Evolutionary conservation across 2,888 invertebrate genomes (phyloP).

Genomic region (Melanchra persicariae): DNA sequence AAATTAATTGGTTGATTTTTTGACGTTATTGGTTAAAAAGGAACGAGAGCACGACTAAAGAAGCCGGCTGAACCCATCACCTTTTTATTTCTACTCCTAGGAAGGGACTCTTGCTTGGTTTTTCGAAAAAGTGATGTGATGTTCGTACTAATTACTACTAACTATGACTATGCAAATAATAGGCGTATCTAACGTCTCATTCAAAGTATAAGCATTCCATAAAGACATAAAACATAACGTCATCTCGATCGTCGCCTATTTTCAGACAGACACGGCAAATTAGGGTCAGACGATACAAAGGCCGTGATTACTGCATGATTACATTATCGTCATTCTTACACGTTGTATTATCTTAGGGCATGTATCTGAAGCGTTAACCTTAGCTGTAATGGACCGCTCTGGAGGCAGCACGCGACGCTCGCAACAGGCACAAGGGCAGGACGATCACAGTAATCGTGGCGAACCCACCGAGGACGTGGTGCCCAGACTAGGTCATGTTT

Average conservation of each 20-base stretch:
- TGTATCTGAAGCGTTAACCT: conserved; percentile 76
- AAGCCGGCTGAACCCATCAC: neutral
- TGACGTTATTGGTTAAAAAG: neutral
- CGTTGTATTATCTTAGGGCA: conserved; percentile 69
- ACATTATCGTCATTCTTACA: conserved; percentile 59
- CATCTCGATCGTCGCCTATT: conserved; percentile 14
- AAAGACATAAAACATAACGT: neutral
- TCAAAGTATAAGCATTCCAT: neutral
- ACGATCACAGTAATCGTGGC: conserved; percentile 74
- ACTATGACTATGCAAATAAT: neutral
- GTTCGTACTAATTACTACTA: neutral
- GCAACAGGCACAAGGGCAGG: conserved; percentile 82
- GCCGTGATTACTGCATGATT: conserved; percentile 57
- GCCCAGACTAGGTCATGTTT: conserved; percentile 64
- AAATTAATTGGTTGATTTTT: neutral
- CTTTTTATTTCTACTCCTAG: neutral
- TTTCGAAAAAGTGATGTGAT: neutral
- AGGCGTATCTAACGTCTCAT: neutral
- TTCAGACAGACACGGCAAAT: conserved; percentile 35
- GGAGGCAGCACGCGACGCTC: conserved; percentile 75
- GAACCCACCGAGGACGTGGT: conserved; percentile 66
- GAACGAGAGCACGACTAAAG: neutral
- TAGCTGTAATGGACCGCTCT: conserved; percentile 64
- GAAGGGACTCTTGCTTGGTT: neutral
- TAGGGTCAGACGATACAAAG: conserved; percentile 44